Evolutionary conservation across 2,113 vertebrate genomes (phyloP).

Genomic region (Campylomormyrus tamandua): DNA sequence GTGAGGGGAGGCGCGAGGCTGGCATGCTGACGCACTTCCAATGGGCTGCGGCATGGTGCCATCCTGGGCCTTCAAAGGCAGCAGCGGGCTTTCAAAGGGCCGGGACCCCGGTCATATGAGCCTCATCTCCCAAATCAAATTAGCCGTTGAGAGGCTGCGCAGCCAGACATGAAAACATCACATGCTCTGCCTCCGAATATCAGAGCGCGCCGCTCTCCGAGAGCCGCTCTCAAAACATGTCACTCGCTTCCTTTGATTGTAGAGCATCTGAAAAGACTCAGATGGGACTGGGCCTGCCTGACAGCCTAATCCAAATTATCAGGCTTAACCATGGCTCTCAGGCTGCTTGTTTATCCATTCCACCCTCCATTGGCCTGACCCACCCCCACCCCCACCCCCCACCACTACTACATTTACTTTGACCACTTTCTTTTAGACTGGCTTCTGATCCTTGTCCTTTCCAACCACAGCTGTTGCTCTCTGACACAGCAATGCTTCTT

Average conservation of each 20-base stretch:
- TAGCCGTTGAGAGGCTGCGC: background rate
- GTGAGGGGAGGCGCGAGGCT: background rate
- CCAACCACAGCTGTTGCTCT: background rate
- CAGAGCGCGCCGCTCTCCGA: background rate
- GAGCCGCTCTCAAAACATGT: background rate
- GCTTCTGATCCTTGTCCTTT: background rate
- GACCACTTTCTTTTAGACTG: background rate
- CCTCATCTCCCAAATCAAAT: constrained; percentile 26
- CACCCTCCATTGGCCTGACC: background rate
- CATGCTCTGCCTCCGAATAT: constrained; percentile 20
- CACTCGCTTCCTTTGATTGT: background rate
- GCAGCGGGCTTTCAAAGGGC: background rate
- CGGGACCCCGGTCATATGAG: constrained; percentile 14
- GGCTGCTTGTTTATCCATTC: background rate
- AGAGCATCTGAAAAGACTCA: background rate
- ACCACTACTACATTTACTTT: background rate
- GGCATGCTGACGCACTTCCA: constrained; percentile 10
- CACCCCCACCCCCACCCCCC: background rate
- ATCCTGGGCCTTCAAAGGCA: constrained; percentile 5
- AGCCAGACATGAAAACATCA: constrained; percentile 22
- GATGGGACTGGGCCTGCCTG: background rate
- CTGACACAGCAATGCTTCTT: background rate
- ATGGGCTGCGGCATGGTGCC: background rate
- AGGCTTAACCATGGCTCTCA: background rate
- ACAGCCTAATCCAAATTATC: background rate